These are phyloP conservation scores for Chloebia gouldiae DNA, from an alignment of 2,113 vertebrate genomes.

Conservation along the genomic window DNA sequence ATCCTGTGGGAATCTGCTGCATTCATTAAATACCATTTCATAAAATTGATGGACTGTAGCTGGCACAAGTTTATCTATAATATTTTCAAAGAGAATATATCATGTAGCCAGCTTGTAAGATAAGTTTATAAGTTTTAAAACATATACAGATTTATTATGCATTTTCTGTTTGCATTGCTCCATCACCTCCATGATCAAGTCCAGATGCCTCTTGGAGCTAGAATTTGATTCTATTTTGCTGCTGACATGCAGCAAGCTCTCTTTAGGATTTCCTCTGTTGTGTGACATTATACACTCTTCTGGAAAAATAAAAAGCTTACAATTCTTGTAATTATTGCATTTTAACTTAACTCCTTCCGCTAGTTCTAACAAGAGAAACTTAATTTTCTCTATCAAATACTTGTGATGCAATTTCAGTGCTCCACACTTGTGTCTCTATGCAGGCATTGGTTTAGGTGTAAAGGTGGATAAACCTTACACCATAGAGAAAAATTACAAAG, in stretches of 20 bases:
- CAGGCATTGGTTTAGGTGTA: not conserved
- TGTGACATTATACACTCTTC: not conserved
- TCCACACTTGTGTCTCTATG: not conserved
- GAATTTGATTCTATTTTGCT: not conserved
- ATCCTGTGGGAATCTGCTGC: slow-evolving; percentile 47
- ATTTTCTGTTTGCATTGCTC: not conserved
- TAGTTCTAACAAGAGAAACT: not conserved
- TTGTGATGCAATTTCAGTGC: not conserved
- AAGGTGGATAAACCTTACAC: not conserved
- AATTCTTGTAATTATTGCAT: not conserved
- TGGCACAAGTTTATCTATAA: slow-evolving; percentile 23
- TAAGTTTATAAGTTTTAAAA: slow-evolving; percentile 22
- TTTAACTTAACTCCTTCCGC: not conserved
- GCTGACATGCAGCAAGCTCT: not conserved
- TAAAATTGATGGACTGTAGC: slow-evolving; percentile 52
- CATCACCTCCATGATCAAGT: not conserved
- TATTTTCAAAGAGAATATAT: slow-evolving; percentile 36
- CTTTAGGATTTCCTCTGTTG: not conserved
- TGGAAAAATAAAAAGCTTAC: not conserved
- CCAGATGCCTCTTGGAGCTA: not conserved
- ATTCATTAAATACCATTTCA: slow-evolving; percentile 64
- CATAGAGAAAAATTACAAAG: not conserved
- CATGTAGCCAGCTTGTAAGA: not conserved
- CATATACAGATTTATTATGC: not conserved
- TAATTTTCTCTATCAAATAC: not conserved